Percentiles rank a stretch among this genome's conserved stretches.
These are phyloP conservation scores for Adelosebastes latens DNA, from an alignment of 2,797 vertebrate genomes.

Conservation along the genomic window DNA sequence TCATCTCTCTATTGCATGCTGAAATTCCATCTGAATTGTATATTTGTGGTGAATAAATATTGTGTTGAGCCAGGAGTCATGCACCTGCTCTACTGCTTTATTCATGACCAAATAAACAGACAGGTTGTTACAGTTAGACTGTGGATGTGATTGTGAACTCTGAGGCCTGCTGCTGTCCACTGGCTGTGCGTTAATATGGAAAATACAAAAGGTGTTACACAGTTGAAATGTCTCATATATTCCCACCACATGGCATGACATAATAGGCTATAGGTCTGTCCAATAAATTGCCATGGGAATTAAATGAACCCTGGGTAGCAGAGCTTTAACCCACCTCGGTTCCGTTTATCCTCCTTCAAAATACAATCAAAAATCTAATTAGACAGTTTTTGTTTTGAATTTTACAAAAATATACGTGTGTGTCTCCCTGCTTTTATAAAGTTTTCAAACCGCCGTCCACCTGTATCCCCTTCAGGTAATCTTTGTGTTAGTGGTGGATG, in stretches of 20 bases:
- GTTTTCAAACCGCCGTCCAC: not conserved
- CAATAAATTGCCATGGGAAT: not conserved
- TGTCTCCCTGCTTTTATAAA: not conserved
- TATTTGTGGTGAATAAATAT: constrained; percentile 42
- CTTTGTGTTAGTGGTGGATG: constrained; percentile 13
- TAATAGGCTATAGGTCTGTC: not conserved
- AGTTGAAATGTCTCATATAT: not conserved
- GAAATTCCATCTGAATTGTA: constrained; percentile 17
- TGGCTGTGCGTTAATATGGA: not conserved
- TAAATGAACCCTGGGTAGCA: not conserved
- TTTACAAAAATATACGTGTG: not conserved
- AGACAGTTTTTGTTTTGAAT: not conserved
- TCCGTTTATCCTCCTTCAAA: not conserved
- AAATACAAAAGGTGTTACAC: not conserved
- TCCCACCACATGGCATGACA: not conserved
- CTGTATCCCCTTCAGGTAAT: not conserved
- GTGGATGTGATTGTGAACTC: not conserved
- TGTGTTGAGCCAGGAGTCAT: constrained; percentile 14
- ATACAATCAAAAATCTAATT: not conserved
- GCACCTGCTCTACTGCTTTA: constrained; percentile 40
- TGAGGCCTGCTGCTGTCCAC: not conserved
- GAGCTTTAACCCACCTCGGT: too few relatives aligned
- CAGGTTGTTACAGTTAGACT: not conserved
- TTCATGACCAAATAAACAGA: constrained; percentile 2
- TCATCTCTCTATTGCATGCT: not conserved